These are phyloP conservation scores for Diorhabda elongata DNA, from an alignment of 1,140 invertebrate genomes.

Conservation along the genomic window DNA sequence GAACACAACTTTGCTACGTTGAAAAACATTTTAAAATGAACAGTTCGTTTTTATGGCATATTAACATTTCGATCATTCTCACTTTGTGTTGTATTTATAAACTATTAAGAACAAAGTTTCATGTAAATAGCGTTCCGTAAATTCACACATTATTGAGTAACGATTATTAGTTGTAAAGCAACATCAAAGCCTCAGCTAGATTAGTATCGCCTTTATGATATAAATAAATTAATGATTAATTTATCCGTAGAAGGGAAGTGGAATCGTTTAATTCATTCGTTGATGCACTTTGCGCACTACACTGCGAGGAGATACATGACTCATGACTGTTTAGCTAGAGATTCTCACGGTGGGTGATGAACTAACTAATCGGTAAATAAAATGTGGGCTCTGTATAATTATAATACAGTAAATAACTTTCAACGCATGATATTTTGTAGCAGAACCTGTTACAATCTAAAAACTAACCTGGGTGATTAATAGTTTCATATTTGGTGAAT, in stretches of 20 bases:
- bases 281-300: neutral
- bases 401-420: neutral
- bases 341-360: slow-evolving; percentile 1
- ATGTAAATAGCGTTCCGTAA: too few species aligned
- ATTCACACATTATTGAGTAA: neutral
- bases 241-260: slow-evolving; percentile 1
- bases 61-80: too few species aligned
- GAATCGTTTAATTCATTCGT: neutral
- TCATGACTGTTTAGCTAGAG: neutral
- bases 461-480: too few species aligned
- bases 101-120: too few species aligned
- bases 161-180: neutral
- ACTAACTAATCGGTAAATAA: slow-evolving; percentile 1
- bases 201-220: neutral
- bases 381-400: neutral
- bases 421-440: too few species aligned
- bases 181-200: neutral
- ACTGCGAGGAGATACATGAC: neutral
- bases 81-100: too few species aligned
- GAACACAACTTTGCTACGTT: too few species aligned
- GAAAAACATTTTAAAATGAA: too few species aligned
- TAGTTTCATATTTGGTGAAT: too few species aligned
- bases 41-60: too few species aligned
- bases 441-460: too few species aligned
- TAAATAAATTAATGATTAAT: neutral